Percentiles rank a stretch among this genome's conserved stretches.
Evolutionary conservation across 1,140 invertebrate genomes (phyloP).

Genomic region (Heliconius eleuchia): DNA sequence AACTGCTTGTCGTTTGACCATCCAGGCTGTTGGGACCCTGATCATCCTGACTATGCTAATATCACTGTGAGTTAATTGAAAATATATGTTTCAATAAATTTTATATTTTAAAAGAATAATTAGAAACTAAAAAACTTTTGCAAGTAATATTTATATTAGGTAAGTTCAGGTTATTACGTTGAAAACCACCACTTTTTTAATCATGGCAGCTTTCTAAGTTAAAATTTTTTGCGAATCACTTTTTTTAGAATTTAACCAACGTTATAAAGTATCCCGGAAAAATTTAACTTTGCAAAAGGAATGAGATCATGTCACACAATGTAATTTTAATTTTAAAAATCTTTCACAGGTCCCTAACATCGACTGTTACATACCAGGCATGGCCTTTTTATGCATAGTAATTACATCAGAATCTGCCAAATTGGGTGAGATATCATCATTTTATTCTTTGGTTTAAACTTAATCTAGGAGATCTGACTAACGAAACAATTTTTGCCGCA

Average conservation of each 20-base stretch:
- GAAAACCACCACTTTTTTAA: neutral
- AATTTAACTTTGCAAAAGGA: neutral
- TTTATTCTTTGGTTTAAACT: no score
- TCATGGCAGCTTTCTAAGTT: neutral
- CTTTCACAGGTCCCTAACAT: slow-evolving; percentile 65
- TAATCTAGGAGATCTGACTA: no score
- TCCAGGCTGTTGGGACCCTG: slow-evolving; percentile 74
- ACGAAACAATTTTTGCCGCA: no score
- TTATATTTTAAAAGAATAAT: neutral
- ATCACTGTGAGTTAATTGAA: slow-evolving; percentile 54
- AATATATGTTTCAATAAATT: neutral
- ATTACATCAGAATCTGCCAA: slow-evolving; percentile 74
- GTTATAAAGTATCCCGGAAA: neutral
- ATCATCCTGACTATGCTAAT: slow-evolving; percentile 71
- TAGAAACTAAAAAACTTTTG: neutral
- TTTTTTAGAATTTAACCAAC: neutral
- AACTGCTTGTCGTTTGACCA: slow-evolving; percentile 75
- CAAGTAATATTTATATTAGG: no score
- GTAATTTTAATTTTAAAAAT: neutral
- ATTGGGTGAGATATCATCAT: slow-evolving; percentile 50
- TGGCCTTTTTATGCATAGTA: slow-evolving; percentile 71
- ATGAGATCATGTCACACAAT: neutral
- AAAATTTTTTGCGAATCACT: neutral
- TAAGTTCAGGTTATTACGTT: neutral
- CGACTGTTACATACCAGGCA: slow-evolving; percentile 74